Conservation (phyloP, 2,113 vertebrate species). For the Australoheros scitulus region DNA sequence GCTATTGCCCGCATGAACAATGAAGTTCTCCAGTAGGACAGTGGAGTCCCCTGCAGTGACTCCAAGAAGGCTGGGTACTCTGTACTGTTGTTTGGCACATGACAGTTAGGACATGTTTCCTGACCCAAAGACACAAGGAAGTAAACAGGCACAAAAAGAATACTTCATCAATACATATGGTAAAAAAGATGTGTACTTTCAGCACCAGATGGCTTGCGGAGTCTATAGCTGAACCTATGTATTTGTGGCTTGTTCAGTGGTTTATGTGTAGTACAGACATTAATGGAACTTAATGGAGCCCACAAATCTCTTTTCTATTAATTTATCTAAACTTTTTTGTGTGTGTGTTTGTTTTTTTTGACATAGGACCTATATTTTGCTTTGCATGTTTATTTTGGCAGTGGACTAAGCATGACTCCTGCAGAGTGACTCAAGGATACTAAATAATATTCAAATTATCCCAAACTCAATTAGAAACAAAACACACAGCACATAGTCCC, state of each 20-base stretch:
- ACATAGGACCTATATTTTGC: background rate
- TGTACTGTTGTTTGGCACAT: background rate
- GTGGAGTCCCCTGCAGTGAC: background rate
- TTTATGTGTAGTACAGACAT: background rate
- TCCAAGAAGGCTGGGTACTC: background rate
- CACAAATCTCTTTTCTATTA: background rate
- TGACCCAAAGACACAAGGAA: background rate
- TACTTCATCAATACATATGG: background rate
- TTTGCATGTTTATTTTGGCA: conserved; percentile 17
- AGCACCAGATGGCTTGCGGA: background rate
- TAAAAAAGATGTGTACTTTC: background rate
- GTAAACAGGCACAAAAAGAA: background rate
- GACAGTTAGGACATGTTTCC: background rate
- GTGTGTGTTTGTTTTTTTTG: background rate
- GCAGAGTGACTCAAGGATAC: background rate
- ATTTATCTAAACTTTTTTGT: background rate
- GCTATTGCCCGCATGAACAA: background rate
- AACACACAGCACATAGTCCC: conserved; percentile 1
- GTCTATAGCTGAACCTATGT: background rate
- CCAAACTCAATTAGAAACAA: conserved; percentile 32
- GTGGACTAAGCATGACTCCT: conserved; percentile 18
- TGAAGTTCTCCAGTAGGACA: background rate
- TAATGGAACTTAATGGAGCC: background rate
- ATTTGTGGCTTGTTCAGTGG: background rate
- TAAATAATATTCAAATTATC: conserved; percentile 47